These are phyloP conservation scores for Scolopax mira DNA, from an alignment of 2,113 vertebrate genomes.

Conservation along the genomic window DNA sequence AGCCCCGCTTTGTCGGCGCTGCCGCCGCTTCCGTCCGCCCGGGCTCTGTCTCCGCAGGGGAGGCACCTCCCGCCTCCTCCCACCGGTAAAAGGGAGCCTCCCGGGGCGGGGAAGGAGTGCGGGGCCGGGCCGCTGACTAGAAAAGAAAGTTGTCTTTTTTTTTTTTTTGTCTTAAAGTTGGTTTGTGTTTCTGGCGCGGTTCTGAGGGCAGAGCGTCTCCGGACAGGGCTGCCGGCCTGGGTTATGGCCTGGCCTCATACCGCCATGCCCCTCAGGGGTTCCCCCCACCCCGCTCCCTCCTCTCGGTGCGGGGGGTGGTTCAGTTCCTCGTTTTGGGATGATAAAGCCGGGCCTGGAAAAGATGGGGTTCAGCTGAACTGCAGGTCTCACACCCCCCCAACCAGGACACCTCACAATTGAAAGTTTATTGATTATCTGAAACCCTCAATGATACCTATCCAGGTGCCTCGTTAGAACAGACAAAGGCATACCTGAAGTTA, in stretches of 20 bases:
- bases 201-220: background rate
- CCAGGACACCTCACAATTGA: background rate
- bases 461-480: background rate
- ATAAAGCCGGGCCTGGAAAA: background rate
- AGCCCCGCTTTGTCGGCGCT: background rate
- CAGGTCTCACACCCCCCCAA: background rate
- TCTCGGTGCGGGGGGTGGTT: accelerated
- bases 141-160: too few species aligned
- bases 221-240: background rate
- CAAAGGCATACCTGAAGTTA: background rate
- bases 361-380: background rate
- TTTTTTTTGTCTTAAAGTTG: background rate
- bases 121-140: background rate
- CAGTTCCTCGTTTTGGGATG: accelerated
- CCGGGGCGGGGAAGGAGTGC: background rate
- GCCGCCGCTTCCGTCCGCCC: background rate
- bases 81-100: background rate
- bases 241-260: background rate
- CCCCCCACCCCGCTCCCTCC: background rate
- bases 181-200: background rate
- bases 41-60: background rate
- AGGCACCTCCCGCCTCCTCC: background rate
- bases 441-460: background rate
- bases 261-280: background rate
- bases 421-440: background rate